Evolutionary conservation across 2,888 invertebrate genomes (phyloP).

Genomic region (Diploptera punctata): DNA sequence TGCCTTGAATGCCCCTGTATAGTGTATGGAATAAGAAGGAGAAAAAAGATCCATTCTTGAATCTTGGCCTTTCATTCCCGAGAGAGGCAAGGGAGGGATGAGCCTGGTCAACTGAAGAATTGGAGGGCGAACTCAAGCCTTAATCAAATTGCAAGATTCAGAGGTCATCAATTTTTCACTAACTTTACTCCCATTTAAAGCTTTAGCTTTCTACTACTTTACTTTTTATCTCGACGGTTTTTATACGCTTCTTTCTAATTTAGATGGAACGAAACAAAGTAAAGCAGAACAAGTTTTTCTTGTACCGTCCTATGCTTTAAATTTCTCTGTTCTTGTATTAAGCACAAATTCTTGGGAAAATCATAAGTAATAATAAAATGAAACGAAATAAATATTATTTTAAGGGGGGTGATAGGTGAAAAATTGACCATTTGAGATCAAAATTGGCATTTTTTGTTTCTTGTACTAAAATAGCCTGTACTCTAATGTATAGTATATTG

Average conservation of each 20-base stretch:
- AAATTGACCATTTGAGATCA: no score
- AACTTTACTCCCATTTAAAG: slow-evolving; percentile 5
- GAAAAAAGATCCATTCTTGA: neutral
- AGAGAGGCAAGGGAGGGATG: neutral
- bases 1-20: no score
- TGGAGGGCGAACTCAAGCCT: no score
- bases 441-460: no score
- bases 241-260: slow-evolving; percentile 12
- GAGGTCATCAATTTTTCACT: slow-evolving; percentile 10
- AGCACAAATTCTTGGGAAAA: no score
- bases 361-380: no score
- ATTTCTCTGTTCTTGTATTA: no score
- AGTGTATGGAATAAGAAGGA: neutral
- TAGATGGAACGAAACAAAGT: neutral
- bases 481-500: no score
- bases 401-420: no score
- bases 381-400: no score
- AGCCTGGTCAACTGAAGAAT: neutral
- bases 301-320: no score
- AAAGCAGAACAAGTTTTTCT: neutral
- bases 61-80: neutral
- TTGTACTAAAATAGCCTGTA: no score
- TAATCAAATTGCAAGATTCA: slow-evolving; percentile 13
- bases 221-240: neutral
- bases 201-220: neutral